A percentile compares a stretch with the other conserved stretches of the same genome.
These are phyloP conservation scores for Cataglyphis rosenhaueri DNA, from an alignment of 2,888 invertebrate species.

Conservation along the genomic window DNA sequence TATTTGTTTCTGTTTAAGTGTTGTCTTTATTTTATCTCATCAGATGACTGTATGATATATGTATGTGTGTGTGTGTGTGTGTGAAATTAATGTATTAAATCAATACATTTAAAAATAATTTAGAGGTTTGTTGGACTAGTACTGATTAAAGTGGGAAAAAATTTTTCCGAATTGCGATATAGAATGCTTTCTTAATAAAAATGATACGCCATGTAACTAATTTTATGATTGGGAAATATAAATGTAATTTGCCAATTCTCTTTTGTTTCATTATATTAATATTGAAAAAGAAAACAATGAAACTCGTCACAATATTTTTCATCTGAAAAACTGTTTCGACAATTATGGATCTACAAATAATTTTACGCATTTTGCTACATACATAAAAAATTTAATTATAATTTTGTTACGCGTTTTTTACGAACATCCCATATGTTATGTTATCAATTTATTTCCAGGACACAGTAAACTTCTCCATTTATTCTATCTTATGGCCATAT, in stretches of 20 bases:
- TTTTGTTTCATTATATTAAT: conserved; percentile 1
- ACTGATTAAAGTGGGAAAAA: no score
- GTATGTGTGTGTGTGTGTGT: neutral
- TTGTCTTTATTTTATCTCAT: conserved; percentile 12
- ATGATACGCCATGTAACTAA: neutral
- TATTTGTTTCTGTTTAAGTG: conserved; percentile 7
- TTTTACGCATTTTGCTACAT: neutral
- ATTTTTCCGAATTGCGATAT: neutral
- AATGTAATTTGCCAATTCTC: neutral
- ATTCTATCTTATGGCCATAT: conserved; percentile 40
- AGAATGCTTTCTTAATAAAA: neutral
- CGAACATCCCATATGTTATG: neutral
- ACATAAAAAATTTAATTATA: neutral
- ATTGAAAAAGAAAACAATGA: neutral
- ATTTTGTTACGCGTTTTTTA: conserved; percentile 5
- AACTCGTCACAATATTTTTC: neutral
- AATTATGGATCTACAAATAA: neutral
- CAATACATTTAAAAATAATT: neutral
- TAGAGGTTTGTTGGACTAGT: neutral
- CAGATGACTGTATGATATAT: neutral
- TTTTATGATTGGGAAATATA: neutral
- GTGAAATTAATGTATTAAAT: neutral
- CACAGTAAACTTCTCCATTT: neutral
- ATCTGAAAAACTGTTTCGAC: neutral
- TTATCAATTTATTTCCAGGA: conserved; percentile 36